Evolutionary conservation across 2,888 invertebrate genomes (phyloP).

Genomic region (Lottia gigantea): DNA sequence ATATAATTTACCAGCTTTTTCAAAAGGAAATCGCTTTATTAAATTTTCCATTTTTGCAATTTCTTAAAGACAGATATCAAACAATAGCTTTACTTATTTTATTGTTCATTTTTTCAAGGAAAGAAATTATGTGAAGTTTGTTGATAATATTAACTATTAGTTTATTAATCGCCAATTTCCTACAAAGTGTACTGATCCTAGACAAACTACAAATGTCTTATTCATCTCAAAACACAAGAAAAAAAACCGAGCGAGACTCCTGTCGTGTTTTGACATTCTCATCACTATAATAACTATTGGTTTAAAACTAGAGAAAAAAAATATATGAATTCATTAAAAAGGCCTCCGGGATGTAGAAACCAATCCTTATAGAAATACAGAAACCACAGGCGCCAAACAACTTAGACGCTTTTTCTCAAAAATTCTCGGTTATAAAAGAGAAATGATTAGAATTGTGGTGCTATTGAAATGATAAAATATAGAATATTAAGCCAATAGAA

Average conservation of each 20-base stretch:
- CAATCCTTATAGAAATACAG: slow-evolving; percentile 3
- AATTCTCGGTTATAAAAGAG: not conserved
- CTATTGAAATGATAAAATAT: not conserved
- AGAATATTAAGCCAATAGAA: not conserved
- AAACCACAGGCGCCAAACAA: slow-evolving; percentile 8
- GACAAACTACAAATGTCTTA: no score
- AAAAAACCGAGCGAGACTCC: not conserved
- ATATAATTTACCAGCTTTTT: no score
- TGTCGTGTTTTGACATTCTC: slow-evolving; percentile 1
- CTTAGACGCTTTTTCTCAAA: not conserved
- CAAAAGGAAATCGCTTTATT: no score
- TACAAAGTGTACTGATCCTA: no score
- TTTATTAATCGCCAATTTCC: no score
- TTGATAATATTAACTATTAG: no score
- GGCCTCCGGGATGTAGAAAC: slow-evolving; percentile 5
- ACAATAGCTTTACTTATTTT: no score
- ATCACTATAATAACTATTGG: not conserved
- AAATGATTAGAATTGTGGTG: not conserved
- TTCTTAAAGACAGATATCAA: no score
- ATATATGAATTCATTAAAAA: not conserved
- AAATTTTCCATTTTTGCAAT: no score
- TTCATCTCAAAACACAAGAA: no score
- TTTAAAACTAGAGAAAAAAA: not conserved
- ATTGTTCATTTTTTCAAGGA: no score
- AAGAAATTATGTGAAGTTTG: no score